Base-by-base conservation (phyloP, 2,113 vertebrate genomes). In the Hippolais icterina region DNA sequence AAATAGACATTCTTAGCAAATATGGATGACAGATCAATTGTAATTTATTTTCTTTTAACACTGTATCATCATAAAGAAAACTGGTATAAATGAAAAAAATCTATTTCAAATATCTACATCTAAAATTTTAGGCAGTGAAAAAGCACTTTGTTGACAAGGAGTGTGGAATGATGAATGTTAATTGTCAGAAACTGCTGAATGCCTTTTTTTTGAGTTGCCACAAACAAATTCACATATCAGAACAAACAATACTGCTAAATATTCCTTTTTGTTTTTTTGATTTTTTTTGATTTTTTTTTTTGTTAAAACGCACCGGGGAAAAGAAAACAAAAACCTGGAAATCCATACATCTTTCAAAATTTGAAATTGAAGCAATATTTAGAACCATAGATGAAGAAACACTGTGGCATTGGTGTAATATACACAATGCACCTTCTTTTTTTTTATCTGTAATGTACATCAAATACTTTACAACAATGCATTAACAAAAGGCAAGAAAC, bases 381-480 rank as follows among this genome's bases (percentile, higher is more conserved):
- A 98, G 98, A 98, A 98, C 98, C 98, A 98, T 97, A 97, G 98
- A 98, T 98, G 98, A 98, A 98, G 98, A 98, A 98, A 98, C 98
- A 98, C 98, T 92, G 98, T 97, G 96, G 98, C 98, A 98, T 98
- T 98, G 97, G 98, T 99, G 98, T 99, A 98, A 99, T 99, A 99
- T 99, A 99, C 99, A 99, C 99, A 99, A 98, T 98, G 98, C 98
- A 97, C 97, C 97, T 68, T 94, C 94, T 95, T 93, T 94, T 39
- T 39, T 97, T 98, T 98, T 97, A 97, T 98, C 98, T 98, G 98
- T 98, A 99, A 99, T 99, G 98, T 99, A 99, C 98, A 99, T 98
- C 98, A 98, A 99, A 99, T 99, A 99, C 99, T 99, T 99, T 99
- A 99, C 99, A 99, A 99, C 98, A 98, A 98, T 98, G 98, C 99